Percentiles rank a stretch among this genome's conserved stretches.
These are phyloP conservation scores for Graphium colonna DNA, from an alignment of 2,888 invertebrate species.

Conservation along the genomic window DNA sequence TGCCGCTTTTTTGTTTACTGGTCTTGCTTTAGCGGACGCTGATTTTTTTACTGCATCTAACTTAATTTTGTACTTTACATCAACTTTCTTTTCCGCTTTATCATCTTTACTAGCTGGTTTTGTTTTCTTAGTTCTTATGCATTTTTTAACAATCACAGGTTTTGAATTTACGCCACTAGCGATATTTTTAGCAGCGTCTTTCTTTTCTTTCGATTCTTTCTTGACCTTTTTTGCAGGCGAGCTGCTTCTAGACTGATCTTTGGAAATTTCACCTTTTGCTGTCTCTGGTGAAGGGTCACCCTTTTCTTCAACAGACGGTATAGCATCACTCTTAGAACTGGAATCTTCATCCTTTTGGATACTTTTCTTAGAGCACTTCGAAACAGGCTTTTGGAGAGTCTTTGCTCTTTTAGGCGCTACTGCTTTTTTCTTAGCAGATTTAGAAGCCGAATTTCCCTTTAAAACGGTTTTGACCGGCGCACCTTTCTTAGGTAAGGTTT, in stretches of 20 bases:
- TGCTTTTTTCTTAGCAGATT: constrained; percentile 55
- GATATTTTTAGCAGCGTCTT: constrained; percentile 52
- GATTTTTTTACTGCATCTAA: constrained; percentile 53
- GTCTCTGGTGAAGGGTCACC: constrained; percentile 42
- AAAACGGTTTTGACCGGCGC: constrained; percentile 59
- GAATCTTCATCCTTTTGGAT: constrained; percentile 45
- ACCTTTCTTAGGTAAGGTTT: constrained; percentile 70
- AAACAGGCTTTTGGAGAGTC: constrained; percentile 49
- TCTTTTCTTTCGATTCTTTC: constrained; percentile 63
- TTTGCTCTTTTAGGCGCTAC: constrained; percentile 57
- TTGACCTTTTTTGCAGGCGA: constrained; percentile 57
- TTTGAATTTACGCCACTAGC: constrained; percentile 36
- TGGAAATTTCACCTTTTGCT: constrained; percentile 48
- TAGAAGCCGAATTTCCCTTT: constrained; percentile 47
- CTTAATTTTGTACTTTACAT: constrained; percentile 69
- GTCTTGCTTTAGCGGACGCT: constrained; percentile 16
- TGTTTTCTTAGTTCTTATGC: constrained; percentile 41
- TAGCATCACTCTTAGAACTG: constrained; percentile 45
- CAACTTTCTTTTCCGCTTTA: constrained; percentile 42
- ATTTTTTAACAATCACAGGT: constrained; percentile 46
- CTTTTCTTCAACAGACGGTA: constrained; percentile 42
- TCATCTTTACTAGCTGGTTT: constrained; percentile 41
- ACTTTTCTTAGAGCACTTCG: constrained; percentile 54
- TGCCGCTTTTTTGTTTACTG: constrained; percentile 31
- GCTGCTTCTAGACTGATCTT: constrained; percentile 45